Conservation (phyloP, 2,797 vertebrate species). For the Hirundo rustica region DNA sequence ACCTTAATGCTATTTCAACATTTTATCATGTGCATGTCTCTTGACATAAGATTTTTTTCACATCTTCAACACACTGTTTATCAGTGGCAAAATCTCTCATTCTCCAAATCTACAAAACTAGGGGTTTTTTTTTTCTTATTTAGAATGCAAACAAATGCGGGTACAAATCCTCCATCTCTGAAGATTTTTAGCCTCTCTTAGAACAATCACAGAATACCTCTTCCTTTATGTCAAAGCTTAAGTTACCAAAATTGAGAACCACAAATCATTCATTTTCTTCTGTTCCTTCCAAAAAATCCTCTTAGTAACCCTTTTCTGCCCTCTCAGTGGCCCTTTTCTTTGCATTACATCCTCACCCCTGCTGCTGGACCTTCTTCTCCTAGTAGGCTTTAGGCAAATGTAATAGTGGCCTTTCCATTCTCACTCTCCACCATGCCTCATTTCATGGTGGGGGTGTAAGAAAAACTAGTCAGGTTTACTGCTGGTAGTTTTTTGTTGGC, state of each 20-base stretch:
- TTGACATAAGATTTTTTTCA: not conserved
- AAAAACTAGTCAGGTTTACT: not conserved
- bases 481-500: not conserved
- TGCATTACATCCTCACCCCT: not conserved
- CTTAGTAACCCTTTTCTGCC: not conserved
- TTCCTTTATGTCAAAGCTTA: not conserved
- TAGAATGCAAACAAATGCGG: not conserved
- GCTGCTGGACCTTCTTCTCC: not conserved
- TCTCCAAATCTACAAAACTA: not conserved
- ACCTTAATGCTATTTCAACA: not conserved
- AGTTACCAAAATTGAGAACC: not conserved
- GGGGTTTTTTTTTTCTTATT: rapidly evolving
- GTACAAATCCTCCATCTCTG: not conserved
- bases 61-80: not conserved
- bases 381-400: not conserved
- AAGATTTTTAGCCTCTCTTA: not conserved
- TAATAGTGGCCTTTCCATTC: not conserved
- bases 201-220: not conserved
- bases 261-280: not conserved
- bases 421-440: not conserved
- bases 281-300: not conserved
- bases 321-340: not conserved
- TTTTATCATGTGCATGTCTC: not conserved
- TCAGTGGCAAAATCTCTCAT: not conserved
- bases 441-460: not conserved